Evolutionary conservation across 2,797 vertebrate genomes (phyloP).

Genomic region (Lacerta agilis): DNA sequence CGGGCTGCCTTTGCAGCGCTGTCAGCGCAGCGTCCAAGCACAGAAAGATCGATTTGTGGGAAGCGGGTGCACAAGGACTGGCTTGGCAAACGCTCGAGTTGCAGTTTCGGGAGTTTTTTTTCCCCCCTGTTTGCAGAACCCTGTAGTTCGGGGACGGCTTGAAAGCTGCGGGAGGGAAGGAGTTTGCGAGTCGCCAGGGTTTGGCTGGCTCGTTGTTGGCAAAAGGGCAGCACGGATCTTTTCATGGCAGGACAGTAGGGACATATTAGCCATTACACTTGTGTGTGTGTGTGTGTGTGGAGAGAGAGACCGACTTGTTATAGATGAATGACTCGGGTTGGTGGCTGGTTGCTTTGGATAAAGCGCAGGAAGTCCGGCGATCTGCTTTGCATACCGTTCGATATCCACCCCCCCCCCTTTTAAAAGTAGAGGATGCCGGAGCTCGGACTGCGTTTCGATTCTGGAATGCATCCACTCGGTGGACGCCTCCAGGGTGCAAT

Average conservation of each 20-base stretch:
- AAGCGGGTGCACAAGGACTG: not conserved
- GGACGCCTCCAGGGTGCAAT: not conserved
- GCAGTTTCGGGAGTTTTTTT: conserved; percentile 54
- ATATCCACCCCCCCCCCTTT: conserved; percentile 32
- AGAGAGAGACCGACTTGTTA: conserved; percentile 7
- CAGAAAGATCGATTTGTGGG: not conserved
- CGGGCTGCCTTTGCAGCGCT: conserved; percentile 2
- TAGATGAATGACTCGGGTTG: conserved; percentile 68
- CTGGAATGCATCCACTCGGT: not conserved
- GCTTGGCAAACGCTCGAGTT: conserved; percentile 51
- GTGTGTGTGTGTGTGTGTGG: not conserved
- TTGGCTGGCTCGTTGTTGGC: not conserved
- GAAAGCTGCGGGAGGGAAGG: conserved; percentile 30
- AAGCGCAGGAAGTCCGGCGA: conserved; percentile 62
- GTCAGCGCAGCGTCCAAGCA: not conserved
- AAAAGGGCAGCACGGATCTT: conserved; percentile 1
- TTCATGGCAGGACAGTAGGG: not conserved
- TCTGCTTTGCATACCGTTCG: conserved; percentile 66
- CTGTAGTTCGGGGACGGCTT: conserved; percentile 63
- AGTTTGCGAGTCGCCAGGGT: conserved; percentile 12
- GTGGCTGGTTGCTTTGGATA: conserved; percentile 62
- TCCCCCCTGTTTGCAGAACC: conserved; percentile 38
- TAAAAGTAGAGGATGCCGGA: conserved; percentile 27
- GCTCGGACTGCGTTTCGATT: conserved; percentile 40
- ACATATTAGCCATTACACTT: conserved; percentile 12